Conservation (phyloP, 2,888 invertebrate species). For the Drosophila borealis region DNA sequence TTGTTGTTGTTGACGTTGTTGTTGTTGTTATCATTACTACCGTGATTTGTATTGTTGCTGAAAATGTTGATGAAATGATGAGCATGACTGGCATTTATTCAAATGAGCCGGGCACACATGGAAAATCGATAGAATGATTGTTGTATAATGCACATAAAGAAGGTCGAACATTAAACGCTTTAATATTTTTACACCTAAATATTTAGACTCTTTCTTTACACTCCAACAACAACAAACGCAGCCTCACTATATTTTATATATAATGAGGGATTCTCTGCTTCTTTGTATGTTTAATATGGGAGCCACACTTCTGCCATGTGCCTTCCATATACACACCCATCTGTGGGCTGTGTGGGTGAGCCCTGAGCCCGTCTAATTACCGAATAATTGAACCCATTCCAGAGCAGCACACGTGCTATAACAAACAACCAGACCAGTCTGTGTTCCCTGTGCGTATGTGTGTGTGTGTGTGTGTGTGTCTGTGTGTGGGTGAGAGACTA, state of each 20-base stretch:
- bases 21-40: conserved; percentile 70
- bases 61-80: conserved; percentile 66
- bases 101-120: conserved; percentile 70
- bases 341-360: conserved; percentile 14
- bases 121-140: conserved; percentile 79
- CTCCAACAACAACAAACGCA: conserved; percentile 10
- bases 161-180: conserved; percentile 76
- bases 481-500: conserved; percentile 35
- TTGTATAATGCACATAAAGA: conserved; percentile 70
- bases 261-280: conserved; percentile 19
- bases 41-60: conserved; percentile 71
- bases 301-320: conserved; percentile 45
- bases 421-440: conserved; percentile 19
- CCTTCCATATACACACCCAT: background rate
- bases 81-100: conserved; percentile 71
- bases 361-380: conserved; percentile 66
- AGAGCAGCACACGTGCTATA: conserved; percentile 68
- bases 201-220: conserved; percentile 57
- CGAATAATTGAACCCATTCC: conserved; percentile 69
- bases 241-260: conserved; percentile 5
- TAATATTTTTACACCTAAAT: conserved; percentile 66
- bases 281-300: conserved; percentile 9
- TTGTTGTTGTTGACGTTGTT: conserved; percentile 32
- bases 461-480: conserved; percentile 12
- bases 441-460: background rate